Evolutionary conservation across 2,888 invertebrate species (phyloP).

Genomic region (Tryphoninae sp.): DNA sequence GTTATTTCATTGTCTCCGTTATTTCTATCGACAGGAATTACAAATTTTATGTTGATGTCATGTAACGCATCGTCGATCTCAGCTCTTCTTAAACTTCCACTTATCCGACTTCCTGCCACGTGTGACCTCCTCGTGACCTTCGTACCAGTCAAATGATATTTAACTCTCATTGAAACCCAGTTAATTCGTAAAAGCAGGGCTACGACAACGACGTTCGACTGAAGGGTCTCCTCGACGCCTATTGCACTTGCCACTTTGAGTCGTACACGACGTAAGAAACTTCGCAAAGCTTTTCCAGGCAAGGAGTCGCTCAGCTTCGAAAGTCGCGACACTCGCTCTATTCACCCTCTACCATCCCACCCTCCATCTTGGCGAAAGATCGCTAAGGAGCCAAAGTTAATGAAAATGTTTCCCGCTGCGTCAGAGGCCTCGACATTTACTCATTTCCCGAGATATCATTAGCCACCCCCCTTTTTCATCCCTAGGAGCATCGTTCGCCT

Average conservation of each 20-base stretch:
- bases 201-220: slow-evolving; percentile 36
- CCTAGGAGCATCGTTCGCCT: slow-evolving; percentile 15
- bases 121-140: background rate
- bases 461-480: slow-evolving; percentile 39
- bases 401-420: slow-evolving; percentile 78
- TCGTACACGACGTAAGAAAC: slow-evolving; percentile 36
- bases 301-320: background rate
- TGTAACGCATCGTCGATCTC: background rate
- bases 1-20: background rate
- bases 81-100: slow-evolving; percentile 1
- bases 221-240: slow-evolving; percentile 13
- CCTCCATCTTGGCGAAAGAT: slow-evolving; percentile 44
- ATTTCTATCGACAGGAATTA: background rate
- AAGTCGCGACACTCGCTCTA: slow-evolving; percentile 29
- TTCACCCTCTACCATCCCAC: slow-evolving; percentile 36
- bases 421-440: slow-evolving; percentile 67
- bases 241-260: slow-evolving; percentile 57
- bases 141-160: slow-evolving; percentile 24
- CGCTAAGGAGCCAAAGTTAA: slow-evolving; percentile 71
- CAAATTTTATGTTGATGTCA: background rate
- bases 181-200: slow-evolving; percentile 30
- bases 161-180: slow-evolving; percentile 19
- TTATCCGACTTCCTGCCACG: background rate
- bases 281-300: slow-evolving; percentile 54
- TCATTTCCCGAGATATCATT: slow-evolving; percentile 72